Evolutionary conservation across 2,888 invertebrate genomes (phyloP).

Genomic region (Invenusta paracnida): DNA sequence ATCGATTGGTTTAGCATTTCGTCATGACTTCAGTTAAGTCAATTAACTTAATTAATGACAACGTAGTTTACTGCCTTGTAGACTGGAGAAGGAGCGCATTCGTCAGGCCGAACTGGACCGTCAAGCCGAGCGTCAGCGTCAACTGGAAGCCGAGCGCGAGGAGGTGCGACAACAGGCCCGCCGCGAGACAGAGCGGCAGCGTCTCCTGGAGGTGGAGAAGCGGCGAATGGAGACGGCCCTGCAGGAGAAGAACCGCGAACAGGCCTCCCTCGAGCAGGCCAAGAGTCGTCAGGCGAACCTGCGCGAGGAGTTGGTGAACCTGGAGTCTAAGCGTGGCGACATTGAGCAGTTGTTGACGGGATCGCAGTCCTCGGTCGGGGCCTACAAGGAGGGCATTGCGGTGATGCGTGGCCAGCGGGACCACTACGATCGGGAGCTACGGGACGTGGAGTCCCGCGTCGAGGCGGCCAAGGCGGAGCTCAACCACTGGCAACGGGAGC

Average conservation of each 20-base stretch:
- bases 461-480: conserved; percentile 40
- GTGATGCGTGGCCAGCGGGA: conserved; percentile 37
- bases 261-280: conserved; percentile 50
- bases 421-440: neutral
- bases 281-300: conserved; percentile 78
- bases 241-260: conserved; percentile 77
- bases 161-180: conserved; percentile 66
- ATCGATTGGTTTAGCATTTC: too few relatives aligned
- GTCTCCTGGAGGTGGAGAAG: conserved; percentile 69
- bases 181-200: conserved; percentile 89
- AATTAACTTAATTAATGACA: too few relatives aligned
- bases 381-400: conserved; percentile 42
- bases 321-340: conserved; percentile 48
- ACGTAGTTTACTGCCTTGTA: too few relatives aligned
- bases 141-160: conserved; percentile 70
- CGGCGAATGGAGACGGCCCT: conserved; percentile 59
- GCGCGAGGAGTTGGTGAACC: conserved; percentile 71
- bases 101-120: conserved; percentile 81
- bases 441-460: neutral
- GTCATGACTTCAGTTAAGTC: too few relatives aligned
- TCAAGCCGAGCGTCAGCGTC: conserved; percentile 66
- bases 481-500: conserved; percentile 52
- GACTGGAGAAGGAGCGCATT: conserved; percentile 70
- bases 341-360: neutral
- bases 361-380: neutral